Conservation (phyloP, 2,797 vertebrate species). For the Gila robusta region DNA sequence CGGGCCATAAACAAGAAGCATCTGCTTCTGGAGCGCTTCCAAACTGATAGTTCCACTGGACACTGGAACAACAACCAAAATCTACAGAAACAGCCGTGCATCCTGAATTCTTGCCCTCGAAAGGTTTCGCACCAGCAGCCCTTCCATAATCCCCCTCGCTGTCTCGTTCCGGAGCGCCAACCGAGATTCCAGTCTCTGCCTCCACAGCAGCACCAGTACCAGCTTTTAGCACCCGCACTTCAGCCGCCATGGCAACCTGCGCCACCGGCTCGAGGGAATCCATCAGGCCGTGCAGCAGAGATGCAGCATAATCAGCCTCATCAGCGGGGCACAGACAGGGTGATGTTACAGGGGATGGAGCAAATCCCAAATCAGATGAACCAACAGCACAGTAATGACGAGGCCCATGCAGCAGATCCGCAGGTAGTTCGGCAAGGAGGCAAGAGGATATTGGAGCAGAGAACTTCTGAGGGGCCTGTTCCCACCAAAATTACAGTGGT, state of each 20-base stretch:
- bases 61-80: conserved; percentile 22
- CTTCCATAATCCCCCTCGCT: neutral
- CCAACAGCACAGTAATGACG: conserved; percentile 80
- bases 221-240: neutral
- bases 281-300: conserved; percentile 3
- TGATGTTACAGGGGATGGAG: conserved; percentile 54
- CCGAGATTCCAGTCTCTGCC: neutral
- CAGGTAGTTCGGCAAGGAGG: conserved; percentile 54
- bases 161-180: neutral
- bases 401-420: conserved; percentile 74
- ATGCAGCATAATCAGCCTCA: conserved; percentile 16
- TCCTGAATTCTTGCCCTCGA: neutral
- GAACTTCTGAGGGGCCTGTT: neutral
- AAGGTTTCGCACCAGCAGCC: neutral
- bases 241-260: conserved; percentile 23
- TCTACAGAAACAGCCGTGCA: conserved; percentile 16
- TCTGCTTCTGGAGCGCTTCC: neutral
- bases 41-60: neutral
- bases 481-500: conserved; percentile 83
- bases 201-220: conserved; percentile 9
- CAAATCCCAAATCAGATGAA: conserved; percentile 74
- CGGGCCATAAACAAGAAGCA: conserved; percentile 4
- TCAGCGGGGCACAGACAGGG: conserved; percentile 1
- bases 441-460: conserved; percentile 69
- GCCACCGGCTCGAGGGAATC: neutral